Conservation (phyloP, 92 coral and sea anemone species). For the Galaxea fascicularis region DNA sequence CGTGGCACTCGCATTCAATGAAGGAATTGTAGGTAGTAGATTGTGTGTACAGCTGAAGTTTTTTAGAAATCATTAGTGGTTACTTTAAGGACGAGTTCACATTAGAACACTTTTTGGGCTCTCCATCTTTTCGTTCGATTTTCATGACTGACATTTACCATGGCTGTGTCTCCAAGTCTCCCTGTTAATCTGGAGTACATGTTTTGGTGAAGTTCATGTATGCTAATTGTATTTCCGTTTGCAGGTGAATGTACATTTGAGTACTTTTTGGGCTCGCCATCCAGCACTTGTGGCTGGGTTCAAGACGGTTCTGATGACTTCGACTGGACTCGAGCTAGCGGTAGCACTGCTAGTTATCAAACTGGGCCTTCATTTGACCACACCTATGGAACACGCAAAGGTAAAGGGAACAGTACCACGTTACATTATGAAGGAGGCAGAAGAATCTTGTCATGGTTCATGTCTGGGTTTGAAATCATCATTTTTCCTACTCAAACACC, state of each 20-base stretch:
- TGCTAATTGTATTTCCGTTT: background rate
- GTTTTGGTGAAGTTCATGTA: background rate
- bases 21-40: too few relatives aligned
- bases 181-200: too few relatives aligned
- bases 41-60: too few relatives aligned
- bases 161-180: too few relatives aligned
- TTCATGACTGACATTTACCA: too few relatives aligned
- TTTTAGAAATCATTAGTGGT: too few relatives aligned
- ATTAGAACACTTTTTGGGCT: too few relatives aligned
- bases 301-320: conserved; percentile 71
- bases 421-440: background rate
- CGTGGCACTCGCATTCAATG: too few relatives aligned
- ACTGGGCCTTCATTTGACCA: conserved; percentile 93
- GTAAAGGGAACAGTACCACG: conserved; percentile 22
- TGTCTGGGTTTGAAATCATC: background rate
- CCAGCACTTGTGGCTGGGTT: conserved; percentile 77
- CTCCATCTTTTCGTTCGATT: too few relatives aligned
- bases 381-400: conserved; percentile 87
- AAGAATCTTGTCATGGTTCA: background rate
- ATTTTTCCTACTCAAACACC: too few relatives aligned
- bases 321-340: conserved; percentile 82
- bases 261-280: conserved; percentile 56
- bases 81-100: too few relatives aligned
- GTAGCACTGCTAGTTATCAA: conserved; percentile 74
- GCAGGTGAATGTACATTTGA: conserved; percentile 89